Base-by-base conservation (phyloP, 2,113 vertebrate species). In the Pteropus alecto region DNA sequence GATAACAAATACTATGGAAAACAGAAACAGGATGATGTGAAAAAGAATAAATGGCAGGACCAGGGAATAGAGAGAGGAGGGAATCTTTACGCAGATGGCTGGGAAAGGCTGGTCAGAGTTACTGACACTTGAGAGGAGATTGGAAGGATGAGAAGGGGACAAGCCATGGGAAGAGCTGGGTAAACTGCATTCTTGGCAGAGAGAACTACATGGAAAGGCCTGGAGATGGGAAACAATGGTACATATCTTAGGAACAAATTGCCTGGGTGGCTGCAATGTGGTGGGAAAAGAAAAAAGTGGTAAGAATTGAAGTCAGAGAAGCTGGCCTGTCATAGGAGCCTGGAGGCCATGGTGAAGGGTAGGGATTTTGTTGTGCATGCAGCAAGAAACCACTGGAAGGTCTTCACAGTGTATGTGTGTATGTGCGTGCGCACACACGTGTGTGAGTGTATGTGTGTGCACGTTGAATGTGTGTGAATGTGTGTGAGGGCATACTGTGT, bases 201-300 rank as follows among this genome's bases (percentile, higher is more conserved):
- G 33, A 21, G 16, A 41, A 4, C 15, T 13, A 2, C 16, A 16
- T 9, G 24, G 6, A 46, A n/a, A 71, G 13, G 68, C 51, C 56
- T 24, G 4, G 13, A 76, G 18, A 13, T n/a, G 11, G 12, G 22
- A 46, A 65, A 56, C 60, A 30, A 33, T 1, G 12, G n/a, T 5
- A 46, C 0, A 0, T 7, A 8, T 38, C 10, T 48, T 77, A 46
- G 41, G 13, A 28, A 5, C 10, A 21, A 18, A 46, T 21, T 4
- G 14, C 28, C 38, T n/a, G 41, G 48, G 22, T 56, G 26, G 6
- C 51, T 30, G 12, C 61, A 41, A 0, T 18, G 13, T 5, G 3
- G 76, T 16, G 16, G 43, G 21, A 33, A 38, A 38, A 15, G 48
- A 74, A 68, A 11, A 35, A 19, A 33, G 7, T 46, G 46, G 3